Base-by-base conservation (phyloP, 2,888 invertebrate genomes). In the Nomada fabriciana region DNA sequence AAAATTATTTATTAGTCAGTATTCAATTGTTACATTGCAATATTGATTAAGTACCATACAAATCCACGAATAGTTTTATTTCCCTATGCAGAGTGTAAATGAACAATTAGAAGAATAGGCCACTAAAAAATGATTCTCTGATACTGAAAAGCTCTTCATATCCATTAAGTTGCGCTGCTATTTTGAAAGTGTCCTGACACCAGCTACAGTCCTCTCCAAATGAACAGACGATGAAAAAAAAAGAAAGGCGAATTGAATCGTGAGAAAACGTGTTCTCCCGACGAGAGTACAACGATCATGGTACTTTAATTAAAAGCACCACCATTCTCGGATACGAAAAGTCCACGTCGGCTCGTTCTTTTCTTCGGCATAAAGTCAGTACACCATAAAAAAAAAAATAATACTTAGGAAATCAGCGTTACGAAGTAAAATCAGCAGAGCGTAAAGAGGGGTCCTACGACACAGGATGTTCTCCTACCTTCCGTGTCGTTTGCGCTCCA, bases 351-450 rank as follows among this genome's bases (percentile, higher is more conserved):
- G 43, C 29, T 74, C 55, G 53, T 50, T 74, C 52, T 43, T 61
- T 29, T 53, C 59, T 47, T 71, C 68, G 68, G 36, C 61, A 43
- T 15, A 63, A 76, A 36, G 20, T 71, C 82, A 63, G 80, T 65
- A 82, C 68, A 88, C 75, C 88, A 79, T 89, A 85, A 79, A 82
- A 80, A 79, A 75, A 81, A 89, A 89, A 88, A 36, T 36, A 85
- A 90, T 90, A 87, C 90, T 91, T 90, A 91, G 90, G 90, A 91
- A 92, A 92, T 91, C 92, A 91, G 88, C 90, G 90, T 91, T 90
- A 92, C 91, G 90, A 86, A 90, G 91, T 91, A 87, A 91, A 92
- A 76, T 83, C 91, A 89, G 73, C 90, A 80, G 89, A 92, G 91
- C 92, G 86, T 92, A 85, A 90, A 90, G 83, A 87, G 88, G 90